A percentile compares a stretch with the other conserved stretches of the same genome.
These are phyloP conservation scores for Cerceris ruficornis DNA, from an alignment of 2,888 invertebrate species.

Conservation along the genomic window DNA sequence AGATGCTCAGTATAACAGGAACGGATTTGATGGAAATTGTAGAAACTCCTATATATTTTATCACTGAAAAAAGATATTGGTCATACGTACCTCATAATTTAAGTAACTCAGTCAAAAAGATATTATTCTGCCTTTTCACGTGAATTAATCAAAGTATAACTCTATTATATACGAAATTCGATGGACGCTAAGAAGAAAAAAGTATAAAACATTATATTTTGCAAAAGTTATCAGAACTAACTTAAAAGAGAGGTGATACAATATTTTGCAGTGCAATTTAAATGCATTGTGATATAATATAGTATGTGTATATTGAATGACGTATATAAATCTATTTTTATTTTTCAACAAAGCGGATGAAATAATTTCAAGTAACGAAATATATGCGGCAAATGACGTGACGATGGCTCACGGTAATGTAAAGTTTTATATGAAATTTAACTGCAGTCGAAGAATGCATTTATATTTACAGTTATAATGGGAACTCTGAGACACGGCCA, in stretches of 20 bases:
- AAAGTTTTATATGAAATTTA: slow-evolving; percentile 57
- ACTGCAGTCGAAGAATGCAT: slow-evolving; percentile 29
- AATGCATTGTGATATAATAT: slow-evolving; percentile 36
- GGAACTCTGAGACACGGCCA: slow-evolving; percentile 29
- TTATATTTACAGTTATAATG: slow-evolving; percentile 37
- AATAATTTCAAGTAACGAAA: slow-evolving; percentile 56
- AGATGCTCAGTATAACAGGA: slow-evolving; percentile 30
- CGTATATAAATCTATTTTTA: slow-evolving; percentile 76
- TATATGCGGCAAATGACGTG: slow-evolving; percentile 43
- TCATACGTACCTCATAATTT: slow-evolving; percentile 41
- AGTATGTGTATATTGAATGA: slow-evolving; percentile 52
- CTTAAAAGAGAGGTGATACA: slow-evolving; percentile 72
- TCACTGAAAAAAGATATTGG: slow-evolving; percentile 40
- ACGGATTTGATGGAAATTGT: slow-evolving; percentile 39
- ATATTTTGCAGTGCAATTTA: slow-evolving; percentile 33
- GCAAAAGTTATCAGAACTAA: slow-evolving; percentile 52
- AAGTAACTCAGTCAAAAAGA: slow-evolving; percentile 31
- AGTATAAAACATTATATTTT: slow-evolving; percentile 66
- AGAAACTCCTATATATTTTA: slow-evolving; percentile 39
- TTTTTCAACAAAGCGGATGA: slow-evolving; percentile 71
- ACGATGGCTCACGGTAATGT: slow-evolving; percentile 53
- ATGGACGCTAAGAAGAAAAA: slow-evolving; percentile 24
- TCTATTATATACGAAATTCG: slow-evolving; percentile 43
- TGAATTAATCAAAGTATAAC: slow-evolving; percentile 51
- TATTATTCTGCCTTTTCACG: slow-evolving; percentile 44